Evolutionary conservation across 2,888 invertebrate species (phyloP).

Genomic region (Invenusta paracnida): DNA sequence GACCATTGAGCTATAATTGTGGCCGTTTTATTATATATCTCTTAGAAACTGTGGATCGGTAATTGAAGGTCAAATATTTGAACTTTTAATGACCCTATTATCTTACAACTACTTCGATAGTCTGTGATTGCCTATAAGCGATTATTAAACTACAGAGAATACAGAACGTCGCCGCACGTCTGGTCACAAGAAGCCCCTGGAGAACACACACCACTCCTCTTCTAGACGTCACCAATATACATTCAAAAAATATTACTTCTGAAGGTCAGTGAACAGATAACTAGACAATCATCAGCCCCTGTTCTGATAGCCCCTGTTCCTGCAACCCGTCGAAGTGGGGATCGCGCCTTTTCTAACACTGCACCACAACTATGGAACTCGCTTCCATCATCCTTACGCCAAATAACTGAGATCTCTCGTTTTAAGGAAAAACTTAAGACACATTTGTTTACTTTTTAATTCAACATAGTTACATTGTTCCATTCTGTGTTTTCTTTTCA

Average conservation of each 20-base stretch:
- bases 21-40: too few relatives aligned
- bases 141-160: too few relatives aligned
- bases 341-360: slow-evolving; percentile 23
- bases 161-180: too few relatives aligned
- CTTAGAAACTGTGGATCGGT: too few relatives aligned
- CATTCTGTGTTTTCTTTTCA: slow-evolving; percentile 29
- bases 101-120: too few relatives aligned
- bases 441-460: slow-evolving; percentile 25
- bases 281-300: slow-evolving; percentile 22
- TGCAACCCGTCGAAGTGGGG: slow-evolving; percentile 18
- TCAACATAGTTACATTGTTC: slow-evolving; percentile 26
- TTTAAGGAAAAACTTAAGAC: slow-evolving; percentile 29
- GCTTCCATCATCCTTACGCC: slow-evolving; percentile 22
- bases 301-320: slow-evolving; percentile 21
- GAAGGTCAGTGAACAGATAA: slow-evolving; percentile 20
- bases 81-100: too few relatives aligned
- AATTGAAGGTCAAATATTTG: too few relatives aligned
- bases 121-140: too few relatives aligned
- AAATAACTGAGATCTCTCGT: slow-evolving; percentile 29
- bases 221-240: not conserved
- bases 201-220: too few relatives aligned
- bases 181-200: too few relatives aligned
- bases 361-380: slow-evolving; percentile 26
- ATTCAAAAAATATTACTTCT: not conserved
- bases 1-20: too few relatives aligned